A percentile compares a stretch with the other conserved stretches of the same genome.
Evolutionary conservation across 2,113 vertebrate genomes (phyloP).

Genomic region (Phyllostomus discolor): DNA sequence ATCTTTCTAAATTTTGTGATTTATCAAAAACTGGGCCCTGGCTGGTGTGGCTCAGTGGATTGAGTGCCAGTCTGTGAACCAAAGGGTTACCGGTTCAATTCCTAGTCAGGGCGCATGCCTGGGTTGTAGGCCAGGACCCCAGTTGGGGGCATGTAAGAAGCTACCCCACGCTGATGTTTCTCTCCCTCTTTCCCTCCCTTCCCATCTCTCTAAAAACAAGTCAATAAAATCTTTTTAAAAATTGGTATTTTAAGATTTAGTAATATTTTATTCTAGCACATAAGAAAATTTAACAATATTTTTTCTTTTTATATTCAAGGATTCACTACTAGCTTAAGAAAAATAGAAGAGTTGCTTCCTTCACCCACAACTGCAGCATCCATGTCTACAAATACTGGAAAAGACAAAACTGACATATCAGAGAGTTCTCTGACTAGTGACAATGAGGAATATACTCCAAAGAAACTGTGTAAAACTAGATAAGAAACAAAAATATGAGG

Average conservation of each 20-base stretch:
- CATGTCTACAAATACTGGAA: neutral
- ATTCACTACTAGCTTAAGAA: neutral
- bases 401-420: neutral
- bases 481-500: neutral
- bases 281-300: neutral
- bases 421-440: neutral
- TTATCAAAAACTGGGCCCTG: neutral
- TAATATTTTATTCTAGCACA: neutral
- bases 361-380: neutral
- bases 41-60: too few species aligned
- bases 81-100: too few species aligned
- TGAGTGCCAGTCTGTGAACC: too few species aligned
- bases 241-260: neutral
- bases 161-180: too few species aligned
- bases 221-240: too few species aligned
- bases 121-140: too few species aligned
- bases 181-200: too few species aligned
- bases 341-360: neutral
- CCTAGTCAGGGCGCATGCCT: too few species aligned
- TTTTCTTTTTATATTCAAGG: neutral
- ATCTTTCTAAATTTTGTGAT: neutral
- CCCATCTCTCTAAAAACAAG: too few species aligned
- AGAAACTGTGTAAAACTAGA: neutral
- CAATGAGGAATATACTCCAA: neutral
- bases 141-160: too few species aligned